Conservation (phyloP, 2,888 invertebrate species). For the Drosophila yooni region DNA sequence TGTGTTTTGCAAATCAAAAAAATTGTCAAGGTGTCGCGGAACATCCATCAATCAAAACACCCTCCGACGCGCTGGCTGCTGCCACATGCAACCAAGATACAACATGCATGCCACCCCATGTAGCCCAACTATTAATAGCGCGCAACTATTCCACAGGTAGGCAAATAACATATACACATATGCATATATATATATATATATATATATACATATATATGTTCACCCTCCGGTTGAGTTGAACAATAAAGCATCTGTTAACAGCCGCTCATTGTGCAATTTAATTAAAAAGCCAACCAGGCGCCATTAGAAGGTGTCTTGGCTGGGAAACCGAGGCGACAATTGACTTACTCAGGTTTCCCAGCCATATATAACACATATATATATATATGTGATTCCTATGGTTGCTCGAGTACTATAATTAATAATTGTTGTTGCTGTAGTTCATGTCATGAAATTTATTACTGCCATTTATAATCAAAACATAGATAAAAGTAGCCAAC, state of each 20-base stretch:
- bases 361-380: neutral
- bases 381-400: neutral
- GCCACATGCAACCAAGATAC: neutral
- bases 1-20: conserved; percentile 54
- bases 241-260: conserved; percentile 54
- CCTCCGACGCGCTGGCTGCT: neutral
- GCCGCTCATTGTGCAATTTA: conserved; percentile 54
- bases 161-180: conserved; percentile 5
- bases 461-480: conserved; percentile 40
- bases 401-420: conserved; percentile 8
- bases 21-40: conserved; percentile 62
- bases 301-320: conserved; percentile 23
- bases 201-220: conserved; percentile 2
- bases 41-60: conserved; percentile 65
- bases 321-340: conserved; percentile 40
- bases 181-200: conserved; percentile 2
- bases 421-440: conserved; percentile 14
- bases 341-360: conserved; percentile 46
- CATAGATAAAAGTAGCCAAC: conserved; percentile 12
- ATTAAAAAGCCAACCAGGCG: conserved; percentile 41
- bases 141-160: conserved; percentile 18
- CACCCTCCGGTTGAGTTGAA: conserved; percentile 19
- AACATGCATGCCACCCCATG: neutral
- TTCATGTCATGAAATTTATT: conserved; percentile 35
- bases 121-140: conserved; percentile 34